Percentiles rank a stretch among this genome's conserved stretches.
phyloP scores from a whole-genome alignment of 2,113 vertebrate genomes.

The Paracanthobrama guichenoti region DNA sequence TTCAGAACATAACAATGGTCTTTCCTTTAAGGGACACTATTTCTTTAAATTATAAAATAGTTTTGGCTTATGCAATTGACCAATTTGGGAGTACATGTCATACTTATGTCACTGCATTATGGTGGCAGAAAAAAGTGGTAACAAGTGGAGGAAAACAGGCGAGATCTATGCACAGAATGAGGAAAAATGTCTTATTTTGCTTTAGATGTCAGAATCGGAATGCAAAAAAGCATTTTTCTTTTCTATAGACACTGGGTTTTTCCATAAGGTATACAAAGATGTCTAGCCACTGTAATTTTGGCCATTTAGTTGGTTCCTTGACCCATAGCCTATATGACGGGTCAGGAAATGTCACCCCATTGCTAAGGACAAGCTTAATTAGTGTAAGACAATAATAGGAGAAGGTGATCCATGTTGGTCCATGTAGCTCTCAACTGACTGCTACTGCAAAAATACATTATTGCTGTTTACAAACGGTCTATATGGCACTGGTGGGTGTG shows the following conservation, averaged over 20 bases:
- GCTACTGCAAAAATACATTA: neutral
- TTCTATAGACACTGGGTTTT: neutral
- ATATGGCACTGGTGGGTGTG: too few species aligned
- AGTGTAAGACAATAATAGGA: neutral
- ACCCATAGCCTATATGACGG: neutral
- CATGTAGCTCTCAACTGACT: neutral
- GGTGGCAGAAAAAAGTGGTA: neutral
- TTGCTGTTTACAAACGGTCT: too few species aligned
- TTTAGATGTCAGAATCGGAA: neutral
- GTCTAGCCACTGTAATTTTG: neutral
- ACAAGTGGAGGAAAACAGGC: neutral
- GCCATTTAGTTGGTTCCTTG: neutral
- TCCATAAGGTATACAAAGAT: neutral
- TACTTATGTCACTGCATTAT: neutral
- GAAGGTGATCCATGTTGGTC: neutral
- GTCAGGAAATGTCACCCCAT: neutral
- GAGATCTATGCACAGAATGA: neutral
- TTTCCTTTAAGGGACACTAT: too few species aligned
- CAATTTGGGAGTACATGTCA: neutral
- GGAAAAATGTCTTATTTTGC: neutral
- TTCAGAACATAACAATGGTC: too few species aligned
- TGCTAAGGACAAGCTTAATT: neutral
- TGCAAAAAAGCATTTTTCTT: neutral
- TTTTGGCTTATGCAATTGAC: neutral
- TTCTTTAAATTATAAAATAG: too few species aligned